Conservation (phyloP, 2,113 vertebrate species). For the Pelecanoides urinatrix region DNA sequence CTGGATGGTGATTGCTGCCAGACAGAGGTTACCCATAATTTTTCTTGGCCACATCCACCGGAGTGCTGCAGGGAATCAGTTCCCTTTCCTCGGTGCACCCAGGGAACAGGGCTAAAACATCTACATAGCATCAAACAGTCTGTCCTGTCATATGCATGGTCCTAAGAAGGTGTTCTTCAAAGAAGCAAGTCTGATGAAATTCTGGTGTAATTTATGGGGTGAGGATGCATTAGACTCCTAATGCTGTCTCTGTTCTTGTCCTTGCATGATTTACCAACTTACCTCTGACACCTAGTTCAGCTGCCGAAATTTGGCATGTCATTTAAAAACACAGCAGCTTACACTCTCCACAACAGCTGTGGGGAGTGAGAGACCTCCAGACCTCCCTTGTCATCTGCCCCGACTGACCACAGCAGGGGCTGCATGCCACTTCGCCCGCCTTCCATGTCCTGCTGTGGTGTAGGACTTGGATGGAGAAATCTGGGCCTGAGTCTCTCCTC, state of each 20-base stretch:
- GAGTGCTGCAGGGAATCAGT: background rate
- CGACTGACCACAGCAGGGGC: background rate
- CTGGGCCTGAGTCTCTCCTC: background rate
- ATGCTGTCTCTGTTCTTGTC: background rate
- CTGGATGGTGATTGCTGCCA: background rate
- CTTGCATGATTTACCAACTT: background rate
- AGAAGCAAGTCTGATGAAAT: background rate
- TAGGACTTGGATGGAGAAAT: background rate
- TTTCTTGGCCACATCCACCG: background rate
- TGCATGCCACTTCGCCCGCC: fast-evolving
- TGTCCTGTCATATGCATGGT: background rate
- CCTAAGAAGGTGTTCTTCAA: background rate
- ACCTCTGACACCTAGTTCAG: background rate
- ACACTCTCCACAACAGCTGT: background rate
- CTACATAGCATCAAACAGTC: background rate
- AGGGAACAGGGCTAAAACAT: background rate
- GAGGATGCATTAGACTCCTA: background rate
- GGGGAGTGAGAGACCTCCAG: background rate
- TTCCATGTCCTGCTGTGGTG: fast-evolving
- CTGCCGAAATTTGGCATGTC: background rate
- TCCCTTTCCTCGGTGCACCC: background rate
- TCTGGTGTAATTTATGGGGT: background rate
- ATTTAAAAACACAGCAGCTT: background rate
- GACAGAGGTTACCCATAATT: background rate
- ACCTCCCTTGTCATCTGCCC: background rate